Conservation (phyloP, 2,888 invertebrate species). For the Synanthedon formicaeformis region DNA sequence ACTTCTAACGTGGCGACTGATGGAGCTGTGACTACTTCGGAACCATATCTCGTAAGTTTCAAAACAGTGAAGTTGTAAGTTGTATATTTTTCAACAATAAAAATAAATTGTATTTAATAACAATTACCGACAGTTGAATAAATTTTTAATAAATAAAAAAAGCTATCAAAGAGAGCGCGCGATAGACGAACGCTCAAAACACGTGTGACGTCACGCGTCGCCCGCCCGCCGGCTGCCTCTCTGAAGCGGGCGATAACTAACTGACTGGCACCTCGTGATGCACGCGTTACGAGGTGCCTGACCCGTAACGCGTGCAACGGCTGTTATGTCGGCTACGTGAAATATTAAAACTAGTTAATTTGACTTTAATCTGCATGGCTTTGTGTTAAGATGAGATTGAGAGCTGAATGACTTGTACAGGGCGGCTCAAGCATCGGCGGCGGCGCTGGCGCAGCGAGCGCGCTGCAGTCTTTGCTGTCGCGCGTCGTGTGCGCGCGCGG, state of each 20-base stretch:
- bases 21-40: constrained; percentile 44
- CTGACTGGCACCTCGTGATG: too few relatives aligned
- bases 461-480: constrained; percentile 43
- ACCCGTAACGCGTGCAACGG: too few relatives aligned
- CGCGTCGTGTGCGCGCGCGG: constrained; percentile 49
- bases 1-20: constrained; percentile 70
- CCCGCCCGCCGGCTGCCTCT: too few relatives aligned
- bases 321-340: too few relatives aligned
- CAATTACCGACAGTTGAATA: neutral
- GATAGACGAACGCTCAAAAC: too few relatives aligned
- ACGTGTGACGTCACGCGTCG: too few relatives aligned
- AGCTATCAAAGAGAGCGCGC: neutral
- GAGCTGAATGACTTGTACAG: constrained; percentile 13
- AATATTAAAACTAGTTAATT: too few relatives aligned
- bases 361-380: too few relatives aligned
- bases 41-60: constrained; percentile 49
- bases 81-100: neutral
- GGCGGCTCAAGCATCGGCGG: constrained; percentile 46
- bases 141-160: neutral
- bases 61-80: neutral
- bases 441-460: constrained; percentile 47
- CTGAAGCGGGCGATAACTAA: too few relatives aligned
- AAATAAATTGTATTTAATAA: neutral
- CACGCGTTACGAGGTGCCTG: too few relatives aligned
- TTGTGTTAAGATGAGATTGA: too few relatives aligned